These are phyloP conservation scores for Scelioninae gen. 1 DNA, from an alignment of 2,888 invertebrate genomes.

Conservation along the genomic window DNA sequence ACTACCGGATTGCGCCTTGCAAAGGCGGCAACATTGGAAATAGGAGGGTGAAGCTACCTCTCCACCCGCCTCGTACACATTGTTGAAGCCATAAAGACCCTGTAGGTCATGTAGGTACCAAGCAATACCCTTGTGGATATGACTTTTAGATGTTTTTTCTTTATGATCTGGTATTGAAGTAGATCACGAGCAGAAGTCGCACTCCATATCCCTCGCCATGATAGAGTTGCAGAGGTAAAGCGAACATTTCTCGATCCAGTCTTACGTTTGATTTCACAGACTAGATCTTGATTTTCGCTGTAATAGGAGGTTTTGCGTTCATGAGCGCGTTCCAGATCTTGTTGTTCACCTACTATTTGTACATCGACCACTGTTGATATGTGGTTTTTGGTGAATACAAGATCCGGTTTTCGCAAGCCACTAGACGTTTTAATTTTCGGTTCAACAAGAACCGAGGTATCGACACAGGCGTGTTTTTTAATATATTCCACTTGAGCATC, in stretches of 20 bases:
- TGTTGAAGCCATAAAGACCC: too few species aligned
- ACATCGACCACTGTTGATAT: slow-evolving; percentile 46
- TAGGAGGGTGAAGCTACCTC: too few species aligned
- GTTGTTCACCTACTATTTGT: slow-evolving; percentile 56
- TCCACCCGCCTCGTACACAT: too few species aligned
- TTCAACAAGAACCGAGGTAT: slow-evolving; percentile 67
- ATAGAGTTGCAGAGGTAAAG: slow-evolving; percentile 61
- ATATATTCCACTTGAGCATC: slow-evolving; percentile 71
- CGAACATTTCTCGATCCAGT: neutral
- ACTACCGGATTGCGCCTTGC: too few species aligned
- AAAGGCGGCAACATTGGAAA: too few species aligned
- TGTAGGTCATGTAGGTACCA: too few species aligned
- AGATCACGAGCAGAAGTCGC: neutral
- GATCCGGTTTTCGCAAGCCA: slow-evolving; percentile 64
- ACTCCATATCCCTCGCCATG: slow-evolving; percentile 67
- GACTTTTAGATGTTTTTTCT: too few species aligned
- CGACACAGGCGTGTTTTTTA: neutral
- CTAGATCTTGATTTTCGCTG: neutral
- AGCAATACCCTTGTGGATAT: too few species aligned
- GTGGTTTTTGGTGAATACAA: slow-evolving; percentile 18
- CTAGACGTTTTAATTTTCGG: slow-evolving; percentile 67
- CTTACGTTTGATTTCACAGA: neutral
- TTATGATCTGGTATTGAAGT: too few species aligned
- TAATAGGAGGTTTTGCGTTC: slow-evolving; percentile 1
- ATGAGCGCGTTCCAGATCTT: slow-evolving; percentile 15